These are phyloP conservation scores for Pentamera pediparva DNA, from an alignment of 53 echinoderm and acorn worm species.

Conservation along the genomic window DNA sequence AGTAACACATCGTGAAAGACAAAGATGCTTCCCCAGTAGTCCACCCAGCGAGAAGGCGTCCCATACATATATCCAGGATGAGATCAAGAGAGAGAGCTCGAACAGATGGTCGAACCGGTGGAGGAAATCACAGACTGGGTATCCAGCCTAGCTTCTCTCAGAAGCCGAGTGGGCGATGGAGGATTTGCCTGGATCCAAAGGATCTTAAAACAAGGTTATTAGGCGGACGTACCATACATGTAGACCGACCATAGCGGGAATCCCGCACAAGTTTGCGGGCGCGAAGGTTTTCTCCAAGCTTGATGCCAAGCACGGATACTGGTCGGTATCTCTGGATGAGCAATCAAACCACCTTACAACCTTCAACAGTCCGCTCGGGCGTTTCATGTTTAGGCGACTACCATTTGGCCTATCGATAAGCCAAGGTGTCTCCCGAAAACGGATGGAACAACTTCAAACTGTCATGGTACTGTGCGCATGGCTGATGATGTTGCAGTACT, in stretches of 20 bases:
- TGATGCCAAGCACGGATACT: neutral
- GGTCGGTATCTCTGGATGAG: slow-evolving; percentile 1
- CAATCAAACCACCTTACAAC: neutral
- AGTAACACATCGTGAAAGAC: slow-evolving; percentile 1
- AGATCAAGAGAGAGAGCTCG: slow-evolving; percentile 40
- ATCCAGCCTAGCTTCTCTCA: slow-evolving; percentile 38
- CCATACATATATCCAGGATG: slow-evolving; percentile 44
- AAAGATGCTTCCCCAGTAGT: neutral
- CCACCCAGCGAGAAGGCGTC: slow-evolving; percentile 23
- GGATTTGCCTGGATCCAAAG: slow-evolving; percentile 27
- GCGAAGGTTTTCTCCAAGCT: neutral
- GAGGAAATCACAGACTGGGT: slow-evolving; percentile 58
- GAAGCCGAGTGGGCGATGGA: slow-evolving; percentile 35
- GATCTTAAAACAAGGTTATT: neutral
- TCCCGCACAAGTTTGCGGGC: neutral
- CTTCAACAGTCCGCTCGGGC: neutral
- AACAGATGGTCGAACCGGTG: slow-evolving; percentile 24
- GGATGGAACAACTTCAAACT: neutral
- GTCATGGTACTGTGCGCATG: neutral
- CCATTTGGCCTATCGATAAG: slow-evolving; percentile 55
- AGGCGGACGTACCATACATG: neutral
- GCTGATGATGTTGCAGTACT: too few relatives aligned
- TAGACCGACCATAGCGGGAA: neutral
- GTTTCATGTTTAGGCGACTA: neutral
- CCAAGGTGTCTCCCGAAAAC: neutral